A percentile compares a stretch with the other conserved stretches of the same genome.
These are phyloP conservation scores for Heliconius hortense DNA, from an alignment of 2,888 invertebrate genomes.

Conservation along the genomic window DNA sequence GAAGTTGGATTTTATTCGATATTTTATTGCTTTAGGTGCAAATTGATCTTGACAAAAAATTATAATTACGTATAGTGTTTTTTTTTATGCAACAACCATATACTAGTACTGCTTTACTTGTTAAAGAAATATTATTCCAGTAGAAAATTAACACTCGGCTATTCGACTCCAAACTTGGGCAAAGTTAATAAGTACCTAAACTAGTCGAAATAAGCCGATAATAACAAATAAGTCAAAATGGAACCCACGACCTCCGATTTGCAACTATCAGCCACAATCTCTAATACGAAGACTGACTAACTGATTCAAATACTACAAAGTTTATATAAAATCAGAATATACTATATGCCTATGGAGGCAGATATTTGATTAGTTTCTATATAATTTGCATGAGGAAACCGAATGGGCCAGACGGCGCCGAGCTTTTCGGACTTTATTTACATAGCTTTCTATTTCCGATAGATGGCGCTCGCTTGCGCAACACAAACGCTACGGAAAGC, in stretches of 20 bases:
- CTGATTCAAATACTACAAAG: neutral
- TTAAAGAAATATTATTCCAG: no score
- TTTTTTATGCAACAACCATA: neutral
- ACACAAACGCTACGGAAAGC: conserved; percentile 46
- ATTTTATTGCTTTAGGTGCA: no score
- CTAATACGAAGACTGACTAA: neutral
- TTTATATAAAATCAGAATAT: conserved; percentile 15
- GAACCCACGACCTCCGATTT: neutral
- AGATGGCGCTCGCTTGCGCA: conserved; percentile 63
- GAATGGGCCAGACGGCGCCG: conserved; percentile 47
- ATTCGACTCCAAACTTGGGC: no score
- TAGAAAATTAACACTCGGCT: no score
- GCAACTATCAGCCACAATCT: neutral
- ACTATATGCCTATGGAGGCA: conserved; percentile 11
- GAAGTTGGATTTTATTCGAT: no score
- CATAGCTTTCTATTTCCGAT: conserved; percentile 74
- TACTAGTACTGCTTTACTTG: no score
- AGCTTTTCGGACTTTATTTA: conserved; percentile 59
- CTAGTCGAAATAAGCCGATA: neutral
- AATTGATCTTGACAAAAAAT: no score
- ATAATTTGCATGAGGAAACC: conserved; percentile 65
- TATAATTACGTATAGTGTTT: no score
- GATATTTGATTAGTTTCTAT: conserved; percentile 40
- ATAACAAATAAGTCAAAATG: neutral
- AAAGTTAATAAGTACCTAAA: no score